Conservation (phyloP, 2,797 vertebrate genomes). For the Enteromius fasciolatus region DNA sequence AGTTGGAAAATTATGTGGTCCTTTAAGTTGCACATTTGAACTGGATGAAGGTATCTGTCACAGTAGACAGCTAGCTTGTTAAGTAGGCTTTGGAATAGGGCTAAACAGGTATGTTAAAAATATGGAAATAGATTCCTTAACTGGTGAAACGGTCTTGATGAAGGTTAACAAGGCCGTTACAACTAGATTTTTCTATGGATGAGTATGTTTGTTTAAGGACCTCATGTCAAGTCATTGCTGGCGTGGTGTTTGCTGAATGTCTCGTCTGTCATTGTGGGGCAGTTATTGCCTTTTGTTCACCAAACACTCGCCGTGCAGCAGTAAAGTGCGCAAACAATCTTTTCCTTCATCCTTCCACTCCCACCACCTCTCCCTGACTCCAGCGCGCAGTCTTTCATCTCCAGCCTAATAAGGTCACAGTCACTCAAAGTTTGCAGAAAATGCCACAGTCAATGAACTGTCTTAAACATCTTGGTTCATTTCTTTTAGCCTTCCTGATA, state of each 20-base stretch:
- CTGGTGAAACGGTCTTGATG: background rate
- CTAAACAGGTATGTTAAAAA: background rate
- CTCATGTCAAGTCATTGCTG: conserved; percentile 12
- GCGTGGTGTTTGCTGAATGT: conserved; percentile 51
- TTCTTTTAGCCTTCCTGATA: background rate
- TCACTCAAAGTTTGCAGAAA: conserved; percentile 1
- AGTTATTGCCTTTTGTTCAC: conserved; percentile 47
- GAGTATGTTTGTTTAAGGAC: conserved; percentile 40
- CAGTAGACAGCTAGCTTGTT: background rate
- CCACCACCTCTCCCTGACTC: background rate
- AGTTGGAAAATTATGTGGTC: too few species aligned
- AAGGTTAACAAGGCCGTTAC: background rate
- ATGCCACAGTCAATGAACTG: background rate
- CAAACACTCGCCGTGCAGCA: conserved; percentile 1
- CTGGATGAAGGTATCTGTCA: background rate
- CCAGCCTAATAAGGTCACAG: conserved; percentile 13
- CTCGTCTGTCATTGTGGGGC: conserved; percentile 47
- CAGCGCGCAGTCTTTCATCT: background rate
- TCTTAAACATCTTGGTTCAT: background rate
- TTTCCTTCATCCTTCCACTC: conserved; percentile 11
- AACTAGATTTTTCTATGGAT: background rate
- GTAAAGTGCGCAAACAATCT: conserved; percentile 14
- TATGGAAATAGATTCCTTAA: background rate
- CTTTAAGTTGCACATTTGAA: background rate
- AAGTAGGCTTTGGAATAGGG: background rate